These are phyloP conservation scores for Sminthopsis crassicaudata DNA, from an alignment of 2,113 vertebrate species.

Conservation along the genomic window DNA sequence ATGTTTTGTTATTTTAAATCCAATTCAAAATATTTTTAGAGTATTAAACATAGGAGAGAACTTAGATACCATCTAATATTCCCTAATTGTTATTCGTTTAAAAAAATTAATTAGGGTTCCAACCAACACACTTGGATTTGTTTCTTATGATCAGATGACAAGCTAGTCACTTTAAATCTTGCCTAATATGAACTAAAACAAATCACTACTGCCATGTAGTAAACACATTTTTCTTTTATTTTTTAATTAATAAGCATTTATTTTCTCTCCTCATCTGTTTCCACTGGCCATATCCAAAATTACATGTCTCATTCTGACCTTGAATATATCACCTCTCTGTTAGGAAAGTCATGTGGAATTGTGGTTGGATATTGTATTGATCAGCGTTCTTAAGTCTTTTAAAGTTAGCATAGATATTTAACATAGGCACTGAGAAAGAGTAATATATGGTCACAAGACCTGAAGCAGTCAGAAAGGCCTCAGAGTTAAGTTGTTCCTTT, in stretches of 20 bases:
- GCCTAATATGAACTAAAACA: background rate
- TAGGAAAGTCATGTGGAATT: background rate
- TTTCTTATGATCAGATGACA: background rate
- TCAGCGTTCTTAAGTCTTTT: background rate
- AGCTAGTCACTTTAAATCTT: background rate
- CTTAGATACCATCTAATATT: background rate
- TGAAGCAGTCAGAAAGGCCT: background rate
- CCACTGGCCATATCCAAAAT: background rate
- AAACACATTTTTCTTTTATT: background rate
- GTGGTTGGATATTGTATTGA: background rate
- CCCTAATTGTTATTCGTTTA: background rate
- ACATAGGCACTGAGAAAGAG: background rate
- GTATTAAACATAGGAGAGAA: background rate
- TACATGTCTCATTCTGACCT: background rate
- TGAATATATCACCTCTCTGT: background rate
- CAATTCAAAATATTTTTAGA: background rate
- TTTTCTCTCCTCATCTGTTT: background rate
- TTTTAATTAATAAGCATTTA: background rate
- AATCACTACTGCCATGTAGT: background rate
- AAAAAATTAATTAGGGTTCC: conserved; percentile 40
- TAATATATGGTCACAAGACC: background rate
- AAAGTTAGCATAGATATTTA: background rate
- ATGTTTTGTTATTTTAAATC: background rate
- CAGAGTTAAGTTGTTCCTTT: background rate
- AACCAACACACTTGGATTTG: background rate